Conservation (phyloP, 2,797 vertebrate species). For the Brachyrhaphis roseni region DNA sequence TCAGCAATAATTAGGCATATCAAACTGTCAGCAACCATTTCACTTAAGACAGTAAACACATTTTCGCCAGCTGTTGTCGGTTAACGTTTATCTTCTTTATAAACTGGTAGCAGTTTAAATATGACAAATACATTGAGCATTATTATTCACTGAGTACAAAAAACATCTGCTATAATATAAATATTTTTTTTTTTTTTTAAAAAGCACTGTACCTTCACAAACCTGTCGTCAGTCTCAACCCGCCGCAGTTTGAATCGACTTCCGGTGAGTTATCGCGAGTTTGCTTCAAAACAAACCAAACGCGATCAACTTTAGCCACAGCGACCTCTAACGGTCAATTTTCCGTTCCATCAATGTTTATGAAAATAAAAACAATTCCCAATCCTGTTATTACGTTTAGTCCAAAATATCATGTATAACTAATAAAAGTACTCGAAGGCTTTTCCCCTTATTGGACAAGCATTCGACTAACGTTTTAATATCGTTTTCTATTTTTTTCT, state of each 20-base stretch:
- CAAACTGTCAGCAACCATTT: not conserved
- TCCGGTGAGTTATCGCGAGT: conserved; percentile 31
- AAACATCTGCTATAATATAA: not conserved
- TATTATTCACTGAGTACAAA: not conserved
- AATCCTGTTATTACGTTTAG: not conserved
- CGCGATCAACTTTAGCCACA: not conserved
- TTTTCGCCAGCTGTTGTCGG: not conserved
- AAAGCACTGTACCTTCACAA: not conserved
- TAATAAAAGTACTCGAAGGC: not conserved
- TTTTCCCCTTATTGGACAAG: not conserved
- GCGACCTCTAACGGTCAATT: not conserved
- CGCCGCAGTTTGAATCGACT: conserved; percentile 42
- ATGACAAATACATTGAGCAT: not conserved
- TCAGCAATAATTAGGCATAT: not conserved
- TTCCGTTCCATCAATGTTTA: not conserved
- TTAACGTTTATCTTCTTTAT: not conserved
- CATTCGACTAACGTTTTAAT: not conserved
- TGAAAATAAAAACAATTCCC: not conserved
- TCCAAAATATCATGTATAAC: not conserved
- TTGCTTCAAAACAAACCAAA: not conserved
- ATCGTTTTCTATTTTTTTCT: not conserved
- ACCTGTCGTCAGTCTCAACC: not conserved
- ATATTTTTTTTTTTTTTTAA: not conserved
- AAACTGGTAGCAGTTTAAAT: not conserved
- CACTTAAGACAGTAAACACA: not conserved